A percentile compares a stretch with the other conserved stretches of the same genome.
Evolutionary conservation across 1,140 invertebrate genomes (phyloP).

Genomic region (Antheraea mylitta): DNA sequence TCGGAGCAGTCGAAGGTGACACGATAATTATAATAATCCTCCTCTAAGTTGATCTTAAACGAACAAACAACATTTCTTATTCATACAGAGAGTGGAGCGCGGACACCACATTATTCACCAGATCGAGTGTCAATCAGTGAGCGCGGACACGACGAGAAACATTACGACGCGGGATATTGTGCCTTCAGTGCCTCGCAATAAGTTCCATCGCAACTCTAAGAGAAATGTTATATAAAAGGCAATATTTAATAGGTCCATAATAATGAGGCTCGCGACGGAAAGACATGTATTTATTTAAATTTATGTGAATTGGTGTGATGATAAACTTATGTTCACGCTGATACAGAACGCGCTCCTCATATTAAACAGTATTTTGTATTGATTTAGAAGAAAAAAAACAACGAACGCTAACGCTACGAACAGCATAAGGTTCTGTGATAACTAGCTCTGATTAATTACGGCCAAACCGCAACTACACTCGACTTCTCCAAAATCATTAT

Average conservation of each 20-base stretch:
- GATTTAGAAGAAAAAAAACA: background rate
- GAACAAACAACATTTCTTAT: slow-evolving; percentile 10
- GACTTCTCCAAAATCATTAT: too few species aligned
- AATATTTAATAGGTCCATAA: slow-evolving; percentile 45
- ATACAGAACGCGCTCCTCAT: background rate
- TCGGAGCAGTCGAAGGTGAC: slow-evolving; percentile 7
- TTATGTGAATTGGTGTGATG: slow-evolving; percentile 25
- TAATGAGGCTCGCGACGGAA: slow-evolving; percentile 43
- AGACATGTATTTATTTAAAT: slow-evolving; percentile 35
- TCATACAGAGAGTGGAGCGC: slow-evolving; percentile 11
- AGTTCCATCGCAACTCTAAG: background rate
- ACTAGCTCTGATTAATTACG: too few species aligned
- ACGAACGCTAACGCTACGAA: too few species aligned
- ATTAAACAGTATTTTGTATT: background rate
- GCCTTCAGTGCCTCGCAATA: background rate
- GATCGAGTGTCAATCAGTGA: slow-evolving; percentile 10
- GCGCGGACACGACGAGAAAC: background rate
- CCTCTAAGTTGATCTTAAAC: background rate
- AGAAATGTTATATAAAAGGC: slow-evolving; percentile 6
- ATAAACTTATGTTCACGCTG: slow-evolving; percentile 19
- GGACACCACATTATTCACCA: slow-evolving; percentile 9
- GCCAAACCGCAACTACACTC: too few species aligned
- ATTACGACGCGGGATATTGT: background rate
- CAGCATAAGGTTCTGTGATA: too few species aligned
- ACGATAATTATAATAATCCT: slow-evolving; percentile 11